Evolutionary conservation across 2,797 vertebrate genomes (phyloP), one percentile per base, ranked within the genome.

Genomic region (Chelon labrosus): DNA sequence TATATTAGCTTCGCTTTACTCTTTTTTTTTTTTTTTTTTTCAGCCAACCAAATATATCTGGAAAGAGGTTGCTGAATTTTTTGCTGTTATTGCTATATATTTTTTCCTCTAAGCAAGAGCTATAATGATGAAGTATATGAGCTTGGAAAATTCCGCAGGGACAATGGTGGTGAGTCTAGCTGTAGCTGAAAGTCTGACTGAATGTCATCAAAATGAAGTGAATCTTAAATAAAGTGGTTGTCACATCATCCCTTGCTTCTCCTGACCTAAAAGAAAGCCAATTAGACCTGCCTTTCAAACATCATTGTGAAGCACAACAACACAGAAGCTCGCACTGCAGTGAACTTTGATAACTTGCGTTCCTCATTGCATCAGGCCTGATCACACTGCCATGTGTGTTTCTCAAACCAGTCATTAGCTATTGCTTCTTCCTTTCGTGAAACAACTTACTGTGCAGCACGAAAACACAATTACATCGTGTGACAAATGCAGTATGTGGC

Each of bases 201-300:
- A 64, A 58, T 13, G 20, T 63, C 6, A 27, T 47, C 55, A 65
- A 12, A 62, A 58, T 31, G 27, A 46, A 16, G 52, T 37, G 14
- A 5, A 31, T 8, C n/a, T 10, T 35, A 6, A 49, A 42, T 17
- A 50, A 49, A 19, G 11, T 10, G 25, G 42, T n/a, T 31, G 10
- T 70, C 42, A 27, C 20, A 53, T 27, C 7, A 44, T 50, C 11
- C 20, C 51, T 17, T 20, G 42, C 31, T 25, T 54, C 50, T 55
- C 35, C 17, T 50, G 4, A 39, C 58, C 5, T 11, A 39, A 39
- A 42, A 31, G 9, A 64, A 41, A 71, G 10, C 9, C 12, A 42
- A 42, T 44, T 37, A 31, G 17, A 22, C 4, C n/a, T 10, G n/a
- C 25, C 10, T 17, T 11, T n/a, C 4, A 13, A 59, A 57, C 31